A percentile compares a stretch with the other conserved stretches of the same genome.
Evolutionary conservation across 2,888 invertebrate species (phyloP).

Genomic region (Machimus atricapillus): DNA sequence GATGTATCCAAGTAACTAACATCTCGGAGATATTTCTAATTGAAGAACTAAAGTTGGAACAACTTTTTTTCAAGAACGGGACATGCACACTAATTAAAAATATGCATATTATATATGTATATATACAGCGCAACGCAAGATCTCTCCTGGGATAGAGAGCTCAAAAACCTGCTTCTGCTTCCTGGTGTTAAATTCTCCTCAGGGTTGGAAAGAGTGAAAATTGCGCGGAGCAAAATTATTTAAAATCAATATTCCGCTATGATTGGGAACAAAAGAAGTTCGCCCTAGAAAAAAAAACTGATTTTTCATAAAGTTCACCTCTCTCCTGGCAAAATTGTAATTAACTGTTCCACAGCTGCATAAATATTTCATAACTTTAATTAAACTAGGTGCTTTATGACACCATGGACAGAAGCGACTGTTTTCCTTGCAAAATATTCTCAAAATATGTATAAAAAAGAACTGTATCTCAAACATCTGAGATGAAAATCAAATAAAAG

Average conservation of each 20-base stretch:
- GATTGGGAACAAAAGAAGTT: neutral
- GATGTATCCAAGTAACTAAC: neutral
- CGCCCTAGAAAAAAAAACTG: neutral
- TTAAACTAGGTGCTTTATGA: neutral
- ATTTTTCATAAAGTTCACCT: neutral
- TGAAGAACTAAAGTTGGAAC: neutral
- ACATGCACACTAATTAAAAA: neutral
- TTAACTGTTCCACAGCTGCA: neutral
- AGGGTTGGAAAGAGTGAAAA: neutral
- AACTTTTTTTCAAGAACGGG: neutral
- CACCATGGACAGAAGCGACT: neutral
- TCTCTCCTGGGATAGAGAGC: neutral
- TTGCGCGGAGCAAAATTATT: neutral
- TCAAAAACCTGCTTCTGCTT: neutral
- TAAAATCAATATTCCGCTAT: neutral
- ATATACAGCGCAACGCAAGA: neutral
- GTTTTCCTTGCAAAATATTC: neutral
- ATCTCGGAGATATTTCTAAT: neutral
- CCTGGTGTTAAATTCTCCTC: neutral
- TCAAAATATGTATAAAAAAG: neutral
- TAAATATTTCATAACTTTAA: neutral
- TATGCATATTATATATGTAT: neutral
- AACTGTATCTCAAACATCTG: neutral
- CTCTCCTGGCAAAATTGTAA: neutral
- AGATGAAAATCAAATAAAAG: neutral